Percentiles rank a stretch among this genome's conserved stretches.
Conservation (phyloP, 2,113 vertebrate species). For the Equus przewalskii region DNA sequence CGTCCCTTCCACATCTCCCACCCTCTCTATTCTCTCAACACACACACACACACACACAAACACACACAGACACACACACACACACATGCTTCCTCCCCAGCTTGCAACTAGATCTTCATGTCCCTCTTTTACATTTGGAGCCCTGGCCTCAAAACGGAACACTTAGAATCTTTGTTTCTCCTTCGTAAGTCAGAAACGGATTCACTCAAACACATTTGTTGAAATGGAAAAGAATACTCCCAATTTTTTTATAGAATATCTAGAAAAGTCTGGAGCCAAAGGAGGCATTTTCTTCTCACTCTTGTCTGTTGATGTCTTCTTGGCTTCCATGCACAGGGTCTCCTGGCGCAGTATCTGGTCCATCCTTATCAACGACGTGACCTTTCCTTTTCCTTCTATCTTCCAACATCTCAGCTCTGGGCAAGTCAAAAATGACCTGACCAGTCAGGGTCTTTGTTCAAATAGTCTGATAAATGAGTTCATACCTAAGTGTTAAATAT, state of each 20-base stretch:
- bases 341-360: not conserved
- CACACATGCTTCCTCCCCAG: not conserved
- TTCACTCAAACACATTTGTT: not conserved
- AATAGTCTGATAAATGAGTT: conserved; percentile 32
- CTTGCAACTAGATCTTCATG: not conserved
- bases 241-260: not conserved
- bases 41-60: not conserved
- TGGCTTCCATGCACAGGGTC: fast-evolving
- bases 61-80: not conserved
- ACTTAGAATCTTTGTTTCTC: not conserved
- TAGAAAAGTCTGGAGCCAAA: not conserved
- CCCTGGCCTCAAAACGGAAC: not conserved
- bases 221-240: not conserved
- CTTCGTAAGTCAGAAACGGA: not conserved
- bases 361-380: not conserved
- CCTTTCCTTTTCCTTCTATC: not conserved
- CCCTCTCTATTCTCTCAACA: not conserved
- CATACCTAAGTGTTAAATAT: not conserved
- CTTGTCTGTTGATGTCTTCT: not conserved
- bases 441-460: not conserved
- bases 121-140: not conserved
- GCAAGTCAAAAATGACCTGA: not conserved
- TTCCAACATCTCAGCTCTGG: not conserved
- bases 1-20: not conserved
- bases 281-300: not conserved